Conservation (phyloP, 2,113 vertebrate species). For the Cephalopholis sonnerati region DNA sequence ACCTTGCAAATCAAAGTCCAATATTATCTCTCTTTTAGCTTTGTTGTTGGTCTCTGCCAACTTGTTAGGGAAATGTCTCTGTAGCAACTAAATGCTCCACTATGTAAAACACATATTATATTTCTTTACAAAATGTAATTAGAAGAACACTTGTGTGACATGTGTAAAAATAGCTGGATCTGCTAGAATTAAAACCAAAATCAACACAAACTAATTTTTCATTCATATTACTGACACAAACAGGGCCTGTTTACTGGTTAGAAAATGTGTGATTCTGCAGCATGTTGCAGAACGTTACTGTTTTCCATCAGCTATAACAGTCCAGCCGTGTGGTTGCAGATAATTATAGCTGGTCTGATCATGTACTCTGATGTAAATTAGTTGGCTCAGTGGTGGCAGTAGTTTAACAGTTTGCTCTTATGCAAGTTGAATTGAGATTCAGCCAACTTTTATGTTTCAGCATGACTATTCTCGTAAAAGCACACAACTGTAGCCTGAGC, state of each 20-base stretch:
- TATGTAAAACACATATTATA: too few relatives aligned
- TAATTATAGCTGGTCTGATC: background rate
- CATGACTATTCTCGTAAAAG: background rate
- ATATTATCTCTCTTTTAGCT: too few relatives aligned
- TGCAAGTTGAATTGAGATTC: conserved; percentile 1
- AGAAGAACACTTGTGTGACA: background rate
- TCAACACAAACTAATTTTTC: background rate
- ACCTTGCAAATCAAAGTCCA: too few relatives aligned
- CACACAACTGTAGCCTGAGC: background rate
- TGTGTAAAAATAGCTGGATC: background rate
- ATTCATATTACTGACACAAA: background rate
- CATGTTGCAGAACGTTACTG: conserved; percentile 8
- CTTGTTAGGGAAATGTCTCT: too few relatives aligned
- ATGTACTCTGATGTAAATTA: conserved; percentile 9
- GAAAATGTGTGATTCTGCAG: background rate
- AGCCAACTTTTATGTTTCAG: conserved; percentile 5
- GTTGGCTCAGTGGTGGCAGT: conserved; percentile 3
- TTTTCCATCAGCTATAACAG: background rate
- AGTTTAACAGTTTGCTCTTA: background rate
- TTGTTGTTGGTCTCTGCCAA: too few relatives aligned
- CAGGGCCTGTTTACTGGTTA: background rate
- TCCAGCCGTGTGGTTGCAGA: background rate
- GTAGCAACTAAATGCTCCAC: too few relatives aligned
- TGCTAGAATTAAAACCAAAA: background rate
- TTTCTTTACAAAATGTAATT: background rate